Base-by-base conservation (phyloP, 35 echinoderm and acorn worm species). In the Stichopus chloronotus region DNA sequence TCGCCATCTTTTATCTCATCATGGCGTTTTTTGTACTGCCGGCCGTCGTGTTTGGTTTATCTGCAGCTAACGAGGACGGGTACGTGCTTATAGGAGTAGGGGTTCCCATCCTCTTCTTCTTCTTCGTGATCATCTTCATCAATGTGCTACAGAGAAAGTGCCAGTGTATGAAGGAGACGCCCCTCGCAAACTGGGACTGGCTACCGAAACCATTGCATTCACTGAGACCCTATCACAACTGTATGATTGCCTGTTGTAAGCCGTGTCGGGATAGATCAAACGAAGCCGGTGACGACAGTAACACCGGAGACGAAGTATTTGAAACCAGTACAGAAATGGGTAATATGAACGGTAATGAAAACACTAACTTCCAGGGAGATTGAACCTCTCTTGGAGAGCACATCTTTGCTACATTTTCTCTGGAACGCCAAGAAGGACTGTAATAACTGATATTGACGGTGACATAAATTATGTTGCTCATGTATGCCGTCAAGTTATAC, bases 1-100 rank as follows among this genome's bases (percentile, higher is more conserved):
- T 99, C 84, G 95, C 97, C 13, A 84, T 99, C 59, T 86, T 99
- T 72, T 99, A 99, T 81, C 78, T 99, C 23, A 78, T 99, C 71
- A 17, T 96, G 52, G 93, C 95, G 91, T 99, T 99, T 79, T 96
- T 96, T 83, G 16, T 92, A 5, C 57, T 99, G 10, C 97, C 97
- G 7, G 63, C 92, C 5, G 52, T 83, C 1, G 88, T 99, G 13
- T 99, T 99, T 85, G 97, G 95, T 9, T 78, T 99, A 6, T 99
- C 97, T 1, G n/a, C 94, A 25, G 92, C 96, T 43, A 96, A 91
- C 10, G 88, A 91, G 11, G 30, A 91, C 7, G 58, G 90, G 12
- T 91, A 91, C 84, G 85, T 59, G 23, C 55, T 96, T 21, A 25
- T 94, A 16, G 81, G 13, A 11, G 88, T 96, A 0, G 95, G 95